phyloP scores from a whole-genome alignment of 2,113 vertebrate species.

The Xenopus tropicalis region DNA sequence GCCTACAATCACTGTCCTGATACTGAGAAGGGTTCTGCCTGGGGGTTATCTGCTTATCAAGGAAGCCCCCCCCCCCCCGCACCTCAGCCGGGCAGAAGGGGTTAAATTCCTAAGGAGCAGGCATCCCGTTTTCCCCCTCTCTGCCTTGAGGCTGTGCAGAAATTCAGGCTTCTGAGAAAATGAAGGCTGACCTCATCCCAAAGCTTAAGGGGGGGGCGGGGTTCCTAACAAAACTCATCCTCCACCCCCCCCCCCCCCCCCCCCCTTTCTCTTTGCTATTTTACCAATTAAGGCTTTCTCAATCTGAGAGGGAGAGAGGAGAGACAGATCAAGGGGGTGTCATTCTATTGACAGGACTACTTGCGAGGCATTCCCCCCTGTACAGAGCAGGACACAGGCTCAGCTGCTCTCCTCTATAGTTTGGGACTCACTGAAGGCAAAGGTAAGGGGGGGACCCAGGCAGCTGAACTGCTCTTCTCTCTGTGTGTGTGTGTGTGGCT shows the following conservation, averaged over 20 bases:
- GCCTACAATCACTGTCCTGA: too few species aligned
- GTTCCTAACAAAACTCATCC: slow-evolving; percentile 28
- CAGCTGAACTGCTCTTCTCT: not conserved
- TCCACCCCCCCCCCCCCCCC: slow-evolving; percentile 32
- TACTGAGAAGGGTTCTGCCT: too few species aligned
- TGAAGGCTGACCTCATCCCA: slow-evolving; percentile 44
- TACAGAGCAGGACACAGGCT: slow-evolving; percentile 16
- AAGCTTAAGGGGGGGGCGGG: slow-evolving; percentile 29
- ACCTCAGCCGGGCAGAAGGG: not conserved
- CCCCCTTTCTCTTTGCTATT: slow-evolving; percentile 35
- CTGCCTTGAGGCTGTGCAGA: slow-evolving; percentile 43
- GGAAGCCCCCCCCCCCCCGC: not conserved
- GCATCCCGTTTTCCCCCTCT: slow-evolving; percentile 24
- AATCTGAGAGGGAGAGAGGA: slow-evolving; percentile 34
- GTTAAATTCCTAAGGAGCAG: slow-evolving; percentile 40
- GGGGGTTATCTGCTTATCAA: too few species aligned
- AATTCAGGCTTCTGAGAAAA: slow-evolving; percentile 44
- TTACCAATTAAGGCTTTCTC: slow-evolving; percentile 45
- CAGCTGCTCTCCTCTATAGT: slow-evolving; percentile 8
- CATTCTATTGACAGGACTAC: slow-evolving; percentile 28
- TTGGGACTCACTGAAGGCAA: slow-evolving; percentile 7
- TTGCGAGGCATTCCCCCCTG: slow-evolving; percentile 33
- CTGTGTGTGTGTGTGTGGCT: not conserved
- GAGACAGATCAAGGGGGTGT: slow-evolving; percentile 38
- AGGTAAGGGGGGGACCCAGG: slow-evolving; percentile 15